phyloP scores from a whole-genome alignment of 2,113 vertebrate genomes.

The Platichthys stellatus region DNA sequence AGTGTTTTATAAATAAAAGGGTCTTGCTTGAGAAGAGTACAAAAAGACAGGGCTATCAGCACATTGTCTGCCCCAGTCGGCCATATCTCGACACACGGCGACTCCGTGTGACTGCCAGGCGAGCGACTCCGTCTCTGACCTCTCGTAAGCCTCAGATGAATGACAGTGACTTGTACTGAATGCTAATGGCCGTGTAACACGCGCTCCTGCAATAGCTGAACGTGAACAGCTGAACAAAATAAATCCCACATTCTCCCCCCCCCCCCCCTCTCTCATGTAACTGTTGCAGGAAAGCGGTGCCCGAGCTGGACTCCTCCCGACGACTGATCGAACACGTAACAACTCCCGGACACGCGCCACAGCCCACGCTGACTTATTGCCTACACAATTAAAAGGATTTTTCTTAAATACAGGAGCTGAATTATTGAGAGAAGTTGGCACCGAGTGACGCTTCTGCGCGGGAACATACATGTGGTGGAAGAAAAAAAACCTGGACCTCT shows the following conservation, averaged over 20 bases:
- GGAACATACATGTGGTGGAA: conserved; percentile 73
- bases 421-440: conserved; percentile 83
- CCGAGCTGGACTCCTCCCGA: conserved; percentile 35
- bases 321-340: not conserved
- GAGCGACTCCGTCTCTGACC: conserved; percentile 27
- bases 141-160: conserved; percentile 41
- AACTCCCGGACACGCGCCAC: conserved; percentile 71
- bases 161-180: conserved; percentile 47
- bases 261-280: conserved; percentile 23
- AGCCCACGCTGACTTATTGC: conserved; percentile 80
- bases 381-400: conserved; percentile 77
- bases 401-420: conserved; percentile 3
- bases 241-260: conserved; percentile 36
- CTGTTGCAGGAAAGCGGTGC: not conserved
- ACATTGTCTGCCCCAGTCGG: conserved; percentile 6
- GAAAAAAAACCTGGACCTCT: conserved; percentile 30
- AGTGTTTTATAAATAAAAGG: conserved; percentile 49
- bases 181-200: conserved; percentile 26
- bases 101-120: conserved; percentile 22
- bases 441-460: conserved; percentile 79
- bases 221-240: conserved; percentile 37
- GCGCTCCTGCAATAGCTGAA: conserved; percentile 22
- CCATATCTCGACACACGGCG: conserved; percentile 19
- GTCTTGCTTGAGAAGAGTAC: conserved; percentile 53
- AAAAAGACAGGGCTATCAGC: conserved; percentile 28